Percentiles rank a stretch among this genome's conserved stretches.
Evolutionary conservation across 2,888 invertebrate species (phyloP).

Genomic region (Caenorhabditis panamensis): DNA sequence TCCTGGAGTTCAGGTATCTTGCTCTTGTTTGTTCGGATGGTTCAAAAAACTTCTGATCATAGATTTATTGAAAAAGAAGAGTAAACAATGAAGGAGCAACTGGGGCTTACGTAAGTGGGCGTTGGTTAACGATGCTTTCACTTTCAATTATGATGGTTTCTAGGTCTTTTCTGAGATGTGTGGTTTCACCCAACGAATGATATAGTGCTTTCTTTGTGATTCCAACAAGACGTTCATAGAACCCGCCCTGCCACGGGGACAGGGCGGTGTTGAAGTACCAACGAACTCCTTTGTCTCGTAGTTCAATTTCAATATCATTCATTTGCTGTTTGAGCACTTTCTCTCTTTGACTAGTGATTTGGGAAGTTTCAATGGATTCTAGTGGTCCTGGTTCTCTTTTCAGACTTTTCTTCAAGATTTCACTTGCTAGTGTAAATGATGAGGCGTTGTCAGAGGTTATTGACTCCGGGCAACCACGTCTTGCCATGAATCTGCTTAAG

Average conservation of each 20-base stretch:
- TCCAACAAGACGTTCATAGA: slow-evolving; percentile 20
- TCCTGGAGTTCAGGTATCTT: too few species aligned
- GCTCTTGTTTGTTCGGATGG: too few species aligned
- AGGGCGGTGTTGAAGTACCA: slow-evolving; percentile 26
- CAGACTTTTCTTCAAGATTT: slow-evolving; percentile 12
- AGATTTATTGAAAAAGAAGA: too few species aligned
- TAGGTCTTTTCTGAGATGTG: background rate
- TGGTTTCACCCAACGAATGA: background rate
- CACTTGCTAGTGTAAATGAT: slow-evolving; percentile 13
- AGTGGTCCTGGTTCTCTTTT: too few species aligned
- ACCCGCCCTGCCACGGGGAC: slow-evolving; percentile 25
- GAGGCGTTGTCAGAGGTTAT: slow-evolving; percentile 34
- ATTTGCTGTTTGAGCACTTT: background rate
- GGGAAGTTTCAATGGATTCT: background rate
- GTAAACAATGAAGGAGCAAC: too few species aligned
- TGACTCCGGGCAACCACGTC: slow-evolving; percentile 29
- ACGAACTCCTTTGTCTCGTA: background rate
- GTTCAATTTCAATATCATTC: background rate
- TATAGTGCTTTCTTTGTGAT: slow-evolving; percentile 10
- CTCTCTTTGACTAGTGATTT: background rate
- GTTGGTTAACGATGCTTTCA: slow-evolving; percentile 11
- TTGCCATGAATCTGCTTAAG: slow-evolving; percentile 11
- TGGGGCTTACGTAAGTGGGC: slow-evolving; percentile 25
- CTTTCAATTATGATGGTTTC: slow-evolving; percentile 9
- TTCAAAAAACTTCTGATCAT: too few species aligned